Evolutionary conservation across 1,140 invertebrate genomes (phyloP).

Genomic region (Bombus pyrosoma): DNA sequence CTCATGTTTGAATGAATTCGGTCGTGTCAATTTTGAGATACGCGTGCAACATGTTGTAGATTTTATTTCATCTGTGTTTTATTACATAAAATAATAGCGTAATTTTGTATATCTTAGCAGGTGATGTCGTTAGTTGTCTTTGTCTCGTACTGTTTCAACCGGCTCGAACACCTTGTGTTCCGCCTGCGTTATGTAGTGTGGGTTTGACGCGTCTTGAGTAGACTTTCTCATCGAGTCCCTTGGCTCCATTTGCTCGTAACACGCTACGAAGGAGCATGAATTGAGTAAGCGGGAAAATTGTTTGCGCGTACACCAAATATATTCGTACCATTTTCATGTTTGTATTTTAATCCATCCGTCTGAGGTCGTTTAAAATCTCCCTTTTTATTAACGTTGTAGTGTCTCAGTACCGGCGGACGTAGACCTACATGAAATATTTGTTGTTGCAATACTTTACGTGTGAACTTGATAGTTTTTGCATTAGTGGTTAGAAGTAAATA

Average conservation of each 20-base stretch:
- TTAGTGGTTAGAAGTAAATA: no score
- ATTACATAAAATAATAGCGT: not conserved
- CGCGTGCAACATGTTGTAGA: no score
- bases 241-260: conserved; percentile 39
- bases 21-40: not conserved
- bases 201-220: conserved; percentile 12
- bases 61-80: no score
- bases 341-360: conserved; percentile 47
- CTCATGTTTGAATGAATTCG: no score
- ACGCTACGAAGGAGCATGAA: conserved; percentile 18
- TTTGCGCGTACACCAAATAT: no score
- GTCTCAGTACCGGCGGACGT: not conserved
- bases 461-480: no score
- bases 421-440: not conserved
- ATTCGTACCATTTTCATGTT: conserved; percentile 38
- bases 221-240: conserved; percentile 18
- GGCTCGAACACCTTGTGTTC: not conserved
- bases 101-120: not conserved
- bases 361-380: conserved; percentile 10
- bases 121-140: not conserved
- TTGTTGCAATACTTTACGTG: fast-evolving
- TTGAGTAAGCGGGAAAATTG: not conserved
- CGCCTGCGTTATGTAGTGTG: not conserved
- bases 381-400: not conserved
- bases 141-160: not conserved